Percentiles rank a stretch among this genome's conserved stretches.
phyloP scores from a whole-genome alignment of 2,113 vertebrate genomes.

The Paraplagusia blochii region DNA sequence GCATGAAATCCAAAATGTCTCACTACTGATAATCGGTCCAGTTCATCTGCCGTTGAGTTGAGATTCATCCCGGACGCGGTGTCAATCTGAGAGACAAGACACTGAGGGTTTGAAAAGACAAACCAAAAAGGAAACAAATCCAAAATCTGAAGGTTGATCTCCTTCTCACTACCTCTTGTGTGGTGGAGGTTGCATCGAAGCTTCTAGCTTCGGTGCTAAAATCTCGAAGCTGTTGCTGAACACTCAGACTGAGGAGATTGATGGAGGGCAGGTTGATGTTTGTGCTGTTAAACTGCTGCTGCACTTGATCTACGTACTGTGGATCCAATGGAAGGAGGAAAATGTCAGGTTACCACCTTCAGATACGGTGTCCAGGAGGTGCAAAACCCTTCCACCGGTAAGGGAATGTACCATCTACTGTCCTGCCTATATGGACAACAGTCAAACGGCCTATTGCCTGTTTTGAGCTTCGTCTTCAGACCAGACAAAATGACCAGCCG shows the following conservation, averaged over 20 bases:
- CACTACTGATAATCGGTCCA: constrained; percentile 46
- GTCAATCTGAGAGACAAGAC: constrained; percentile 55
- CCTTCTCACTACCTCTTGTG: constrained; percentile 50
- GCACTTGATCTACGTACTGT: constrained; percentile 72
- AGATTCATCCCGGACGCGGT: constrained; percentile 59
- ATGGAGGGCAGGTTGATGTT: constrained; percentile 59
- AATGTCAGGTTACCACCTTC: neutral
- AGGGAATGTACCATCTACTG: too few species aligned
- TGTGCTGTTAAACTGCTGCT: constrained; percentile 48
- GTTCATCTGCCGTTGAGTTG: constrained; percentile 34
- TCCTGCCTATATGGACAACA: too few species aligned
- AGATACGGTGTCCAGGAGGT: too few species aligned
- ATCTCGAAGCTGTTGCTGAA: constrained; percentile 27
- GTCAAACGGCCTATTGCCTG: too few species aligned
- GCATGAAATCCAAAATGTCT: constrained; percentile 11
- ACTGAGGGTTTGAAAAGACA: neutral
- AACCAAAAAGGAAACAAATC: neutral
- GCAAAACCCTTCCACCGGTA: too few species aligned
- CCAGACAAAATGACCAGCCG: too few species aligned
- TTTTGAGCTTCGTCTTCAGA: too few species aligned
- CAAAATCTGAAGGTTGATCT: neutral
- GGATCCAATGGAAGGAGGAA: neutral
- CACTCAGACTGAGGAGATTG: constrained; percentile 54
- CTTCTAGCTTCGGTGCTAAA: constrained; percentile 29
- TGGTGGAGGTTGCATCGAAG: constrained; percentile 34